Conservation (phyloP, 2,113 vertebrate genomes). For the Callospermophilus lateralis region DNA sequence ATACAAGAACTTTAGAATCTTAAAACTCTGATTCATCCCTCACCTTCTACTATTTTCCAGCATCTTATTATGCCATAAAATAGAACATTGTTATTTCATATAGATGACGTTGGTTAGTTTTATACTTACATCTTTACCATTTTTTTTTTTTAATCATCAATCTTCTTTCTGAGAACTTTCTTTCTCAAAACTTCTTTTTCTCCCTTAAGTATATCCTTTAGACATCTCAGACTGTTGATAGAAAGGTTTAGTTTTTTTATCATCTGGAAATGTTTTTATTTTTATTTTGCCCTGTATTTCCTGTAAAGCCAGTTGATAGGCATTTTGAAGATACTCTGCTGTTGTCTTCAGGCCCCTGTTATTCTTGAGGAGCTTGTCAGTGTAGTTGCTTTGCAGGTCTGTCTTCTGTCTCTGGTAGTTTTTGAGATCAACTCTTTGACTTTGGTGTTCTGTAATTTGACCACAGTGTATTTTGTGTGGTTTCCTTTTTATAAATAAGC, state of each 20-base stretch:
- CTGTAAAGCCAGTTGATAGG: not conserved
- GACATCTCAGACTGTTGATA: not conserved
- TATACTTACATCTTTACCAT: not conserved
- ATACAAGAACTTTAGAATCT: not conserved
- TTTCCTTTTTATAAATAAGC: not conserved
- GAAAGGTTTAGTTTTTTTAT: not conserved
- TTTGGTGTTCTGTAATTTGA: constrained; percentile 14
- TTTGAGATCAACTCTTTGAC: constrained; percentile 33
- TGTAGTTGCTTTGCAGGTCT: not conserved
- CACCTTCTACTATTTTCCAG: not conserved
- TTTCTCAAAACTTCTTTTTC: not conserved
- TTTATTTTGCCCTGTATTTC: not conserved
- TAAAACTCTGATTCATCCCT: not conserved
- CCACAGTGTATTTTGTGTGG: not conserved
- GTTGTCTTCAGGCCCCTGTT: not conserved
- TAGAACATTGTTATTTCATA: not conserved
- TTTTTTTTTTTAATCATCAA: not conserved
- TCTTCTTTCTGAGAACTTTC: constrained; percentile 15
- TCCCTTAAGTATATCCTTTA: not conserved
- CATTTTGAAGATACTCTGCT: not conserved
- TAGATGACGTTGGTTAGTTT: not conserved
- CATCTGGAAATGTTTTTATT: not conserved
- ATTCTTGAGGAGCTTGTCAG: not conserved
- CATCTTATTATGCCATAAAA: not conserved
- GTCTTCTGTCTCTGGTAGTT: not conserved